Base-by-base conservation (phyloP, 2,888 invertebrate species). In the Latrodectus hesperus region DNA sequence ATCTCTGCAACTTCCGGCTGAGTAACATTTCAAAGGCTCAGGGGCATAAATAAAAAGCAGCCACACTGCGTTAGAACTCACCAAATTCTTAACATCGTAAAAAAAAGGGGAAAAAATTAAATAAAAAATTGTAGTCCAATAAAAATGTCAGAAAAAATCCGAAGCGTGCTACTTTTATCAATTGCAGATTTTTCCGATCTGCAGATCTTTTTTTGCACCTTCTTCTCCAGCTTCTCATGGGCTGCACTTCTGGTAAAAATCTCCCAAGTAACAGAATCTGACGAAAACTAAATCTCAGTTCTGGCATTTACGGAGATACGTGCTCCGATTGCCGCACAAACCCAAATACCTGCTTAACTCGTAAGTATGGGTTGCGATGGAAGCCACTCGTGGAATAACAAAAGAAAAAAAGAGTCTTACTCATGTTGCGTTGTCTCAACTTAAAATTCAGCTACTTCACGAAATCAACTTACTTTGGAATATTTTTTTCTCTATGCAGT, bases 371-470 rank as follows among this genome's bases (percentile, higher is more conserved):
- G 67, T n/a, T 55, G 49, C 14, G 14, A 53, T 38, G 53, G 26
- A 60, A 78, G 53, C 22, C 52, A 14, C 10, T 14, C 70, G 4
- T 5, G 26, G 22, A 67, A 65, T 68, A 65, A 74, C 67, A 81
- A 73, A 81, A 81, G 73, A 60, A 81, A 68, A 26, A 49, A 81
- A 49, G 22, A 51, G 5, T 49, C n/a, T 51, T 51, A 51, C 80
- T 16, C 80, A 26, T 72, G 71, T 64, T 80, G 72, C 72, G 80
- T 80, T 72, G 80, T 64, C 72, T 71, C 80, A 72, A 72, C 81
- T 81, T 81, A 81, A 74, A 74, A 81, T 81, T 81, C 81, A 81
- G 81, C 81, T 81, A 74, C 81, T 81, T 81, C 22, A 67, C 53
- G 67, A 81, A 81, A 81, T 81, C 81, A 74, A 81, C 74, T 81